Evolutionary conservation across 2,888 invertebrate genomes (phyloP).

Genomic region (Limnephilus rhombicus): DNA sequence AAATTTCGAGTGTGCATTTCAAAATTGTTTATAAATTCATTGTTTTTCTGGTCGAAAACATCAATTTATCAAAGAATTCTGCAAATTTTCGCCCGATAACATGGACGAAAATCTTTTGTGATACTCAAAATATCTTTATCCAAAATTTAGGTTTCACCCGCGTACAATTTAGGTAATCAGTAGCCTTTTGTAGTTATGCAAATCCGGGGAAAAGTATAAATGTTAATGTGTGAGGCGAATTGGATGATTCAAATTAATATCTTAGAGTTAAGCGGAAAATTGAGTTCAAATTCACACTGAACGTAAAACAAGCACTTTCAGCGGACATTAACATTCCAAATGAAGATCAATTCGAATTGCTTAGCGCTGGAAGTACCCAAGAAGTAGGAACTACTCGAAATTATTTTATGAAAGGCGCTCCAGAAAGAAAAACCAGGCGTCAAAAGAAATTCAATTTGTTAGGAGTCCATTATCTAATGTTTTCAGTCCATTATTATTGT

Average conservation of each 20-base stretch:
- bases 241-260: not conserved
- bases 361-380: not conserved
- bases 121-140: not conserved
- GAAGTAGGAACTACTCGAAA: not conserved
- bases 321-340: not conserved
- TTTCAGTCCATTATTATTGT: conserved; percentile 3
- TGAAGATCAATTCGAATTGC: not conserved
- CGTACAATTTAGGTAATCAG: not conserved
- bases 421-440: not conserved
- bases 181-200: not conserved
- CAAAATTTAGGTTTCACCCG: not conserved
- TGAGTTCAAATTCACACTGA: not conserved
- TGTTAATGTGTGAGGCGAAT: not conserved
- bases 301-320: not conserved
- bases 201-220: not conserved
- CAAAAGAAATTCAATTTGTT: conserved; percentile 39
- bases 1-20: not conserved
- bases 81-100: not conserved
- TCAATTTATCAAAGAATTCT: not conserved
- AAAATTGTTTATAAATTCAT: not conserved
- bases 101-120: too few relatives aligned
- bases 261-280: not conserved
- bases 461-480: conserved; percentile 24
- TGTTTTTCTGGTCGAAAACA: not conserved
- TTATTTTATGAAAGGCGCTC: not conserved